Conservation (phyloP, 2,113 vertebrate genomes). For the Catharus minimus region DNA sequence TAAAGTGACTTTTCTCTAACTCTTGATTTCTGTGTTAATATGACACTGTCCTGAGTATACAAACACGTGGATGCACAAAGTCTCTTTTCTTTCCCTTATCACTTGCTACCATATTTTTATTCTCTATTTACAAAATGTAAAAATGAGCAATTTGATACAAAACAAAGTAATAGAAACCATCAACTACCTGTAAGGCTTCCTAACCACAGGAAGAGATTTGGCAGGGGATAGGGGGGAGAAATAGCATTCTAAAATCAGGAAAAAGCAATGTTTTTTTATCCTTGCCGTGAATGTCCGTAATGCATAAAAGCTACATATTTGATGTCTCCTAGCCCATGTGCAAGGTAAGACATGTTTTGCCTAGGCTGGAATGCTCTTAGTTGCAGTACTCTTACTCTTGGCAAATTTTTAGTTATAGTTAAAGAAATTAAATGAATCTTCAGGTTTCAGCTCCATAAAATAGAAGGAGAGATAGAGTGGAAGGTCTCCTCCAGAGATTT, state of each 20-base stretch:
- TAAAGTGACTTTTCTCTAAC: background rate
- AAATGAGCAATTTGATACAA: background rate
- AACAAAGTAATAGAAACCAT: background rate
- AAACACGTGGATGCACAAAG: background rate
- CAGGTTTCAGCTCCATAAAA: background rate
- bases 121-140: background rate
- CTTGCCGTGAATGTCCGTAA: background rate
- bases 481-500: background rate
- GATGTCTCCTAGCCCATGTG: background rate
- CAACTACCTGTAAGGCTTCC: background rate
- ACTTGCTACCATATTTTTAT: background rate
- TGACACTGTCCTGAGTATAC: background rate
- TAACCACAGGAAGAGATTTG: background rate
- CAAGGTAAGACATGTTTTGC: background rate
- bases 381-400: background rate
- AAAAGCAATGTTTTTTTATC: background rate
- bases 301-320: background rate
- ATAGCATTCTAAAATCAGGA: background rate
- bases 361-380: background rate
- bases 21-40: background rate
- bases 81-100: background rate
- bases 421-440: background rate
- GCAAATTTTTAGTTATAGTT: background rate
- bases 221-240: fast-evolving
- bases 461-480: background rate